Percentiles rank a stretch among this genome's conserved stretches.
phyloP scores from a whole-genome alignment of 2,888 invertebrate genomes.

The Patella depressa region DNA sequence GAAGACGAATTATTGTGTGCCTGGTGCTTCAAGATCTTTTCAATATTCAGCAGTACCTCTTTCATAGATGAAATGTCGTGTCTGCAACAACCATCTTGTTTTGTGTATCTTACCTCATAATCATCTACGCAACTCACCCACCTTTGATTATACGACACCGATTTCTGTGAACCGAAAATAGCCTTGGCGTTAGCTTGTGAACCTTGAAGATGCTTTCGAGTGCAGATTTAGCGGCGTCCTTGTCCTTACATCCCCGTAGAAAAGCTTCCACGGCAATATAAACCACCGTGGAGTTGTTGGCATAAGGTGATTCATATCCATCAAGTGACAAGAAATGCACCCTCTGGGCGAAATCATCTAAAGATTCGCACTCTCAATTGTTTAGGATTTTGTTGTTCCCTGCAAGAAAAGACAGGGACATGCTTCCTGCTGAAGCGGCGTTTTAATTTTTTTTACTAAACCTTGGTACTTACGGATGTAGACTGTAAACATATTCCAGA shows the following conservation, averaged over 20 bases:
- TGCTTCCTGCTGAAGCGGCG: not conserved
- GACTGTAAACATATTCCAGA: not conserved
- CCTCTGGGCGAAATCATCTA: not conserved
- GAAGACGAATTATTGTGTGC: too few relatives aligned
- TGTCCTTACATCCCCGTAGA: not conserved
- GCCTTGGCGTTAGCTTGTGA: not conserved
- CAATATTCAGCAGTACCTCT: too few relatives aligned
- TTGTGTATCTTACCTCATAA: not conserved
- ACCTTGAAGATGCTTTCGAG: too few relatives aligned
- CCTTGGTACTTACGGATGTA: not conserved
- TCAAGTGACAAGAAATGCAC: not conserved
- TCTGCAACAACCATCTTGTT: too few relatives aligned
- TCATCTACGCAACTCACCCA: not conserved
- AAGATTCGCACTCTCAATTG: not conserved
- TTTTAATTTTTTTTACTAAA: not conserved
- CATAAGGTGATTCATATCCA: not conserved
- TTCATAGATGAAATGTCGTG: too few relatives aligned
- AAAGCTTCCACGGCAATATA: not conserved
- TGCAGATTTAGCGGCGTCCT: not conserved
- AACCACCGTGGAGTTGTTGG: not conserved
- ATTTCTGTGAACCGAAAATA: not conserved
- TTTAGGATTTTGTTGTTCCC: too few relatives aligned
- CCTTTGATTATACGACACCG: not conserved
- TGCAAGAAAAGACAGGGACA: too few relatives aligned
- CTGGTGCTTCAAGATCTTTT: too few relatives aligned